Percentiles rank a stretch among this genome's conserved stretches.
phyloP scores from a whole-genome alignment of 2,888 invertebrate genomes.

The Dasysyrphus albostriatus region DNA sequence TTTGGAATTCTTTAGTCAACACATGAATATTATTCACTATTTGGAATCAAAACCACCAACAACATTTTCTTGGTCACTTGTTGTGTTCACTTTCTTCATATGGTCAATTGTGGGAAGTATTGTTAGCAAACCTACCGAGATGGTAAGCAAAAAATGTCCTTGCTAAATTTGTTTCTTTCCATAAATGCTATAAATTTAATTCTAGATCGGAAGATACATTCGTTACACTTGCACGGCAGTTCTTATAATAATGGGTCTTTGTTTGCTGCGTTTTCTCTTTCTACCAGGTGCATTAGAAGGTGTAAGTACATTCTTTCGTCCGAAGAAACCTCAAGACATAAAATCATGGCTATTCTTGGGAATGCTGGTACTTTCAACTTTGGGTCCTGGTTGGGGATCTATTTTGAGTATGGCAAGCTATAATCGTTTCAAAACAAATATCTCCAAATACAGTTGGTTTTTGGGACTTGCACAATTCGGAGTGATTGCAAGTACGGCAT shows the following conservation, averaged over 20 bases:
- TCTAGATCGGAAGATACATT: conserved; percentile 80
- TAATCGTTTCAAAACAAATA: conserved; percentile 67
- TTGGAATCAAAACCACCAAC: conserved; percentile 59
- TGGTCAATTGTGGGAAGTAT: conserved; percentile 59
- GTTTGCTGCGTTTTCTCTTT: conserved; percentile 71
- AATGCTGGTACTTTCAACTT: conserved; percentile 56
- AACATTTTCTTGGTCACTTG: conserved; percentile 79
- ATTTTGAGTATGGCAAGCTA: conserved; percentile 67
- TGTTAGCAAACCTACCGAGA: conserved; percentile 59
- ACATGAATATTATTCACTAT: conserved; percentile 75
- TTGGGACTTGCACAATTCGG: conserved; percentile 60
- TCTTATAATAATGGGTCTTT: conserved; percentile 75
- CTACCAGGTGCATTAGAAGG: conserved; percentile 58
- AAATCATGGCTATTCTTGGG: conserved; percentile 62
- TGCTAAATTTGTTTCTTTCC: not conserved
- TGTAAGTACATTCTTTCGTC: conserved; percentile 54
- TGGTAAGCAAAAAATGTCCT: conserved; percentile 24
- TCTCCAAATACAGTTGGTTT: conserved; percentile 70
- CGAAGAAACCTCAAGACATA: conserved; percentile 29
- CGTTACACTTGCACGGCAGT: conserved; percentile 75
- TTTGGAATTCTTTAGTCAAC: conserved; percentile 67
- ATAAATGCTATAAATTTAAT: not conserved
- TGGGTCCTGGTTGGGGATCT: conserved; percentile 71
- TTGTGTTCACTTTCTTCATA: conserved; percentile 62
- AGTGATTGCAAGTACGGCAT: conserved; percentile 84